Evolutionary conservation across 2,888 invertebrate species (phyloP), one percentile per base, ranked within the genome.

Genomic region (Lomographa bimaculata): DNA sequence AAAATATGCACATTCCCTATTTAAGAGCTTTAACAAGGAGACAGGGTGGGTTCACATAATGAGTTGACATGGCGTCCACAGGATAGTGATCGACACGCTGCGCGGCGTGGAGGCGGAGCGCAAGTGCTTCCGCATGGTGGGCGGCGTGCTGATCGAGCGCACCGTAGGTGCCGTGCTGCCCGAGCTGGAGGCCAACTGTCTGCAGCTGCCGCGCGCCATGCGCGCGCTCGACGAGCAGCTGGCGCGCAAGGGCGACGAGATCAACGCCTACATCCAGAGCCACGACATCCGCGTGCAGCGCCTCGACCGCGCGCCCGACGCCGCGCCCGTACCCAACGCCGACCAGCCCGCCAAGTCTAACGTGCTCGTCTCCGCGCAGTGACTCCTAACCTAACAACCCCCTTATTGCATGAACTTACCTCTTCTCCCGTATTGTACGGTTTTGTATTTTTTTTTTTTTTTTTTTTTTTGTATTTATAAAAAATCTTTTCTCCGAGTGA

Each of bases 1-100:
- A n/a, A n/a, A n/a, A n/a, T n/a, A n/a, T n/a, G n/a, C n/a, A n/a
- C n/a, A n/a, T n/a, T n/a, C n/a, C n/a, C n/a, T n/a, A n/a, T n/a
- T n/a, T n/a, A n/a, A n/a, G n/a, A n/a, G n/a, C n/a, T n/a, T n/a
- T n/a, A n/a, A n/a, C n/a, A n/a, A n/a, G n/a, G n/a, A n/a, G n/a
- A n/a, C n/a, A n/a, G n/a, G 14, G 14, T 14, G 4, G 14, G 2
- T 2, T 14, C 2, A 14, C 4, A 14, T 14, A 14, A 14, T n/a
- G n/a, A n/a, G n/a, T n/a, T n/a, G n/a, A n/a, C 14, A 4, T 14
- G 14, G 14, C 4, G 14, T 14, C 14, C 14, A 4, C 80, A 98
- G 98, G 79, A 94, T 98, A 78, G 98, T 99, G 39, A 95, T 98
- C 57, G 98, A 98, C 66, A 97, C 98, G 6, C 89, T 99, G 46